These are phyloP conservation scores for Augiades crinisus DNA, from an alignment of 2,888 invertebrate species.

Conservation along the genomic window DNA sequence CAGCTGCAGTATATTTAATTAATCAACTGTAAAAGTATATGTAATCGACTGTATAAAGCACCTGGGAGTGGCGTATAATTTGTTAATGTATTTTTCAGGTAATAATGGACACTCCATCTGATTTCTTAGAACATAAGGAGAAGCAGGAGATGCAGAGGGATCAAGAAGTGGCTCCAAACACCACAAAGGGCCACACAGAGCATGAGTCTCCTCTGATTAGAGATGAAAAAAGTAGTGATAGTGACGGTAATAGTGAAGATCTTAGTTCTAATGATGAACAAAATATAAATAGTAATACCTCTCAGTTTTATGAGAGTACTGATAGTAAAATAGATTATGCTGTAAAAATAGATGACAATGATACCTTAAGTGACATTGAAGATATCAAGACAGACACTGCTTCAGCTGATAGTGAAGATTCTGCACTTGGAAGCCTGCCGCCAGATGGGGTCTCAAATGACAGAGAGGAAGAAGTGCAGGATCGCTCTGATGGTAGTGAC, in stretches of 20 bases:
- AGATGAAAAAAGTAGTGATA: slow-evolving; percentile 64
- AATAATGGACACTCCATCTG: slow-evolving; percentile 47
- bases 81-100: slow-evolving; percentile 44
- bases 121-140: slow-evolving; percentile 8
- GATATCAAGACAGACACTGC: slow-evolving; percentile 77
- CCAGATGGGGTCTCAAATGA: slow-evolving; percentile 68
- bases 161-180: slow-evolving; percentile 37
- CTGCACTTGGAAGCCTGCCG: slow-evolving; percentile 83
- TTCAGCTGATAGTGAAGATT: slow-evolving; percentile 83
- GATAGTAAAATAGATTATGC: slow-evolving; percentile 75
- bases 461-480: slow-evolving; percentile 82
- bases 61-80: not conserved
- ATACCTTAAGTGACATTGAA: slow-evolving; percentile 76
- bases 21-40: not conserved
- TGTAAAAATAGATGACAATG: slow-evolving; percentile 74
- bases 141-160: slow-evolving; percentile 29
- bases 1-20: too few species aligned
- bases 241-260: slow-evolving; percentile 69
- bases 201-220: slow-evolving; percentile 49
- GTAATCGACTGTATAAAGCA: too few species aligned
- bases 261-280: slow-evolving; percentile 67
- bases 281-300: slow-evolving; percentile 63
- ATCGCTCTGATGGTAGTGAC: slow-evolving; percentile 91
- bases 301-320: slow-evolving; percentile 79
- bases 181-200: slow-evolving; percentile 41